Evolutionary conservation across 2,113 vertebrate species (phyloP), one percentile per base, ranked within the genome.

Genomic region (Anoura caudifer): DNA sequence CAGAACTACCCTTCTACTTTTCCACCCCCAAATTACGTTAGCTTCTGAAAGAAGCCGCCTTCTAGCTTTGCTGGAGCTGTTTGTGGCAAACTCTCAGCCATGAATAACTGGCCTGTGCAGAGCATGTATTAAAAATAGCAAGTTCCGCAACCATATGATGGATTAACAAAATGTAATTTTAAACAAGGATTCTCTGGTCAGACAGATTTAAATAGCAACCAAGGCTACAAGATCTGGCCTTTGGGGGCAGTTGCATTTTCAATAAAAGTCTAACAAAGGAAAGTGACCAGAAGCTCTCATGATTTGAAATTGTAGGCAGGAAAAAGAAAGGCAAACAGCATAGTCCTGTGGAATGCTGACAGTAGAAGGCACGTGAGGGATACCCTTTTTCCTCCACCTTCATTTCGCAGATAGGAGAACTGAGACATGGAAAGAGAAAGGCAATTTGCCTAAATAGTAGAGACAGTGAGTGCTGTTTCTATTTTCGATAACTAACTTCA

Each of bases 81-180:
- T 97, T 97, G 36, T 95, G 87, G 96, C 79, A 96, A 95, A 81
- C 84, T 89, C 87, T 95, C 59, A 95, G 95, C 90, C 93, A 77
- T 87, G 96, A 97, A 93, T 95, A 97, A 97, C 96, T 96, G 91
- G 95, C 47, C 94, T 95, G 83, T 69, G 84, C 65, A 70, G 92
- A 87, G 80, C 72, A 14, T 45, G 65, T 28, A 90, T 95, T 97
- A 97, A 97, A 98, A 97, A 98, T 96, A 98, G 96, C 95, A 95
- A 96, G 59, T 59, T 80, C 91, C 89, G 43, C 63, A 90, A 80
- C 75, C 95, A 87, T 47, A 31, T 87, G 96, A 96, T 65, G 84
- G 61, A 97, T 91, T 93, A 97, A 93, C 93, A 96, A 94, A 96
- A 91, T 92, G 80, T 77, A 96, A 97, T 96, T 97, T 97, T 96